phyloP scores from a whole-genome alignment of 2,797 vertebrate genomes.

The Pantherophis vulpinus region DNA sequence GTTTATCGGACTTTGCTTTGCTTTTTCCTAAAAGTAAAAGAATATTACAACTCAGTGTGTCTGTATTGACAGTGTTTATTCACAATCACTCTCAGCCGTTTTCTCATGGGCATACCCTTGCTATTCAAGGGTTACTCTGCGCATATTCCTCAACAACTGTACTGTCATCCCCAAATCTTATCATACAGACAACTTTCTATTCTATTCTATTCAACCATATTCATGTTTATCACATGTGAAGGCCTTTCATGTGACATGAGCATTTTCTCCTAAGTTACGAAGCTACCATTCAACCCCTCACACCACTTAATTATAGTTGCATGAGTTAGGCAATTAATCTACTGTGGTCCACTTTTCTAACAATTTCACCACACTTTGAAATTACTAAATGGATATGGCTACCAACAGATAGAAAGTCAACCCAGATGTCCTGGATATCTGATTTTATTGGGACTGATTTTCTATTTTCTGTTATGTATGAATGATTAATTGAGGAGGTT shows the following conservation, averaged over 20 bases:
- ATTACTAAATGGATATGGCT: background rate
- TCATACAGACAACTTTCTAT: background rate
- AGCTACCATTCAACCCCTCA: background rate
- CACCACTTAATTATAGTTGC: background rate
- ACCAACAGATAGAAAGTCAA: background rate
- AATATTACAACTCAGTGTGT: too few species aligned
- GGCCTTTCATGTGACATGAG: background rate
- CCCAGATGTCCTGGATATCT: background rate
- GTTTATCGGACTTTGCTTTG: too few species aligned
- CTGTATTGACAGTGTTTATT: too few species aligned
- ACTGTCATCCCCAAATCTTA: background rate
- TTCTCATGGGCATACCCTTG: too few species aligned
- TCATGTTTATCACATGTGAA: background rate
- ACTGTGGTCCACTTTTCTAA: background rate
- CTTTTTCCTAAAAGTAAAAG: too few species aligned
- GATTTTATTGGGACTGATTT: background rate
- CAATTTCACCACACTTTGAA: background rate
- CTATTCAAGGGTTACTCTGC: too few species aligned
- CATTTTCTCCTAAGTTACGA: background rate
- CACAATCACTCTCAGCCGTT: too few species aligned
- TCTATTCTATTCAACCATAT: background rate
- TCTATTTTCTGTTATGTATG: background rate
- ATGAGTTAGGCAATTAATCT: background rate
- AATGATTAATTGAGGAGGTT: background rate
- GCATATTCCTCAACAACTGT: background rate